Conservation (phyloP, 2,797 vertebrate species). For the Pelobates cultripes region DNA sequence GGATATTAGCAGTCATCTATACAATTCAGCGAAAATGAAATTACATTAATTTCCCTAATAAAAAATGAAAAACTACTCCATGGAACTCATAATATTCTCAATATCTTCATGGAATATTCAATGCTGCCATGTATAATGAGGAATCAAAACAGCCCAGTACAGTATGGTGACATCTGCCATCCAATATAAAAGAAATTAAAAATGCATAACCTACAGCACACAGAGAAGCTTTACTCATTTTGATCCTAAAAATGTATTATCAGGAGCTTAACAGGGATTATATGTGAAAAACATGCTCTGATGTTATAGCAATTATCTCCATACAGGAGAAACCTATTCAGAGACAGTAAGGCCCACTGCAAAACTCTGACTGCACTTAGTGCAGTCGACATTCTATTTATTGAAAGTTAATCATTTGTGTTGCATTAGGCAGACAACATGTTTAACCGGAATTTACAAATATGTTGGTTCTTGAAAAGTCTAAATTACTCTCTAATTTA, state of each 20-base stretch:
- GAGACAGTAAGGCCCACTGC: neutral
- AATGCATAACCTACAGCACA: conserved; percentile 61
- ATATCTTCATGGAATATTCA: conserved; percentile 47
- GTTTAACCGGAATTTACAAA: too few species aligned
- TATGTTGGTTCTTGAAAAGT: too few species aligned
- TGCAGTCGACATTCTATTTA: neutral
- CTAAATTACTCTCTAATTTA: too few species aligned
- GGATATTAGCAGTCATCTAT: conserved; percentile 53
- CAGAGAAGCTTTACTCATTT: conserved; percentile 53
- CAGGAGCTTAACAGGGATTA: conserved; percentile 49
- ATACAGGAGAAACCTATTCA: conserved; percentile 10
- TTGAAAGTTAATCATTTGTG: neutral
- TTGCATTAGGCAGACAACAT: too few species aligned
- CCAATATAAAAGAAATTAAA: conserved; percentile 63
- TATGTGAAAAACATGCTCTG: conserved; percentile 46
- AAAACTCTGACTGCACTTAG: neutral
- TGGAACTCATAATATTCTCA: conserved; percentile 46
- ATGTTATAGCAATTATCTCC: conserved; percentile 47
- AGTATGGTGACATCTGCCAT: conserved; percentile 58
- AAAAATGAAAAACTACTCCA: conserved; percentile 47
- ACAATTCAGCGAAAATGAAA: conserved; percentile 42
- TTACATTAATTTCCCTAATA: conserved; percentile 57
- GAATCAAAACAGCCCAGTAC: conserved; percentile 53
- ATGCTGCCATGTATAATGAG: conserved; percentile 59
- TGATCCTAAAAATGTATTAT: conserved; percentile 56